Conservation (phyloP, 2,888 invertebrate species). For the Xylota sylvarum region DNA sequence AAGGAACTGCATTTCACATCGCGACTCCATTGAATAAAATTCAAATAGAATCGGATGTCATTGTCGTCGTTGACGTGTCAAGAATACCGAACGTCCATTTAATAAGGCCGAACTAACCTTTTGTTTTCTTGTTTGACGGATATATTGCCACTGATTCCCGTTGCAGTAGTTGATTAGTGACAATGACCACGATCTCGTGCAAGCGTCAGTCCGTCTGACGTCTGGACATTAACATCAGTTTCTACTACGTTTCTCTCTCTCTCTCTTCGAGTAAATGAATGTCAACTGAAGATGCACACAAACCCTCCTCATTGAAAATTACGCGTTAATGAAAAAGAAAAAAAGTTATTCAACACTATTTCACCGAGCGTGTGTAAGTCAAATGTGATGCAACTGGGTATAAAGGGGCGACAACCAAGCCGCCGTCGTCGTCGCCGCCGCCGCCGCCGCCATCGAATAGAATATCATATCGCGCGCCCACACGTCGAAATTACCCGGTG, state of each 20-base stretch:
- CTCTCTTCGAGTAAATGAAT: slow-evolving; percentile 38
- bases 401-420: slow-evolving; percentile 53
- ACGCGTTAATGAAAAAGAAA: slow-evolving; percentile 32
- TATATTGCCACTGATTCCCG: slow-evolving; percentile 57
- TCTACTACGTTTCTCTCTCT: slow-evolving; percentile 26
- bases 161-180: slow-evolving; percentile 62
- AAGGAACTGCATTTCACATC: slow-evolving; percentile 65
- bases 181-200: slow-evolving; percentile 70
- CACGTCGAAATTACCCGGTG: slow-evolving; percentile 67
- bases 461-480: slow-evolving; percentile 75
- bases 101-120: slow-evolving; percentile 65
- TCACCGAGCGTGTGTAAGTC: slow-evolving; percentile 53
- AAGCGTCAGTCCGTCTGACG: slow-evolving; percentile 70
- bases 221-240: slow-evolving; percentile 60
- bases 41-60: slow-evolving; percentile 74
- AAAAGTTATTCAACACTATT: slow-evolving; percentile 67
- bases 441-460: slow-evolving; percentile 53
- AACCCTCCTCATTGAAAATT: slow-evolving; percentile 51
- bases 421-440: slow-evolving; percentile 26
- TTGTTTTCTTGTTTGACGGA: slow-evolving; percentile 30
- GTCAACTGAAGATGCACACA: slow-evolving; percentile 62
- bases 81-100: slow-evolving; percentile 64
- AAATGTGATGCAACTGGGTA: slow-evolving; percentile 68
- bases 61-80: slow-evolving; percentile 72
- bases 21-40: slow-evolving; percentile 56